A percentile compares a stretch with the other conserved stretches of the same genome.
phyloP scores from a whole-genome alignment of 2,888 invertebrate species.

The Apoda limacodes region DNA sequence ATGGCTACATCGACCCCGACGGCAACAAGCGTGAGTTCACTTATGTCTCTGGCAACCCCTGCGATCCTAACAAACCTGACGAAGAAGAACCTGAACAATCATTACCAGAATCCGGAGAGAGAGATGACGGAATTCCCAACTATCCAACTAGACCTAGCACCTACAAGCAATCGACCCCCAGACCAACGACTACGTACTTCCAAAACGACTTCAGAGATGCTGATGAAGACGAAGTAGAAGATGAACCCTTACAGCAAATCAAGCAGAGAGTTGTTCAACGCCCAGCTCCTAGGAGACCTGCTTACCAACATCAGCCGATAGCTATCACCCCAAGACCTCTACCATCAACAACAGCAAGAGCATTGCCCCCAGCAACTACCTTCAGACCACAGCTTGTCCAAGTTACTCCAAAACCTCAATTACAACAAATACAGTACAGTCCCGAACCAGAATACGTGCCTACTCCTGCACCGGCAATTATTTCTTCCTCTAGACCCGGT shows the following conservation, averaged over 20 bases:
- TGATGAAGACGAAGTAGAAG: slow-evolving; percentile 71
- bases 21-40: slow-evolving; percentile 89
- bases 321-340: slow-evolving; percentile 73
- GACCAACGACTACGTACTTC: slow-evolving; percentile 76
- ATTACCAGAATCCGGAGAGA: slow-evolving; percentile 68
- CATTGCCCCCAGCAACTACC: slow-evolving; percentile 74
- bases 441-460: slow-evolving; percentile 55
- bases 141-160: slow-evolving; percentile 55
- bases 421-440: slow-evolving; percentile 59
- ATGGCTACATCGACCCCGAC: slow-evolving; percentile 88
- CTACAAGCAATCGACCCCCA: slow-evolving; percentile 55
- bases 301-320: slow-evolving; percentile 62
- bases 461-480: slow-evolving; percentile 35
- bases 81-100: slow-evolving; percentile 70
- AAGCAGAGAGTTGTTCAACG: slow-evolving; percentile 60
- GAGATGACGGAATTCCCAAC: slow-evolving; percentile 75
- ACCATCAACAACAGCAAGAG: slow-evolving; percentile 55
- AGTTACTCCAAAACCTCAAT: slow-evolving; percentile 67
- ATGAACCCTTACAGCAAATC: slow-evolving; percentile 59
- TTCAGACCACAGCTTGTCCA: slow-evolving; percentile 73
- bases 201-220: slow-evolving; percentile 78
- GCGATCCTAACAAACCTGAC: slow-evolving; percentile 85
- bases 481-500: slow-evolving; percentile 38
- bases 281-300: slow-evolving; percentile 42
- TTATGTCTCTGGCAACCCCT: slow-evolving; percentile 88